Percentiles rank a stretch among this genome's conserved stretches.
Evolutionary conservation across 2,113 vertebrate species (phyloP).

Genomic region (Poecile atricapillus): DNA sequence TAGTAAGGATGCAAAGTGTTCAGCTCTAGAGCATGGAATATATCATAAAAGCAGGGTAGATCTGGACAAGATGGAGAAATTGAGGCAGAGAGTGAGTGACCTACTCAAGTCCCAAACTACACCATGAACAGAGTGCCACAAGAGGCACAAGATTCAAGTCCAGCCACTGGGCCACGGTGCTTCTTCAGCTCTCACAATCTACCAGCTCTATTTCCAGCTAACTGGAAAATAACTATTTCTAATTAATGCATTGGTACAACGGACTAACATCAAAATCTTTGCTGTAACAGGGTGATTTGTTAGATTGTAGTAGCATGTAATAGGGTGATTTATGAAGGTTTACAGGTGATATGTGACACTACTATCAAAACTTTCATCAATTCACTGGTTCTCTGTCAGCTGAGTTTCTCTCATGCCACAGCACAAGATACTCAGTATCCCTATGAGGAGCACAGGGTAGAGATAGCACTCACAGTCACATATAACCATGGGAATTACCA

Average conservation of each 20-base stretch:
- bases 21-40: neutral
- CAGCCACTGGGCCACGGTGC: neutral
- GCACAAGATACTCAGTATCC: accelerated
- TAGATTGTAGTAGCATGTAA: neutral
- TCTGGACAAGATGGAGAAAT: neutral
- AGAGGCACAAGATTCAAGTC: neutral
- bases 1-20: neutral
- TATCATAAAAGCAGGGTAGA: neutral
- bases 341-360: neutral
- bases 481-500: neutral
- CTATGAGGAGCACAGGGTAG: neutral
- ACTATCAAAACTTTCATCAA: neutral
- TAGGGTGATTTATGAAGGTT: neutral
- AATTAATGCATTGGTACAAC: neutral
- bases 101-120: neutral
- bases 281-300: neutral
- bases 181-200: neutral
- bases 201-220: neutral
- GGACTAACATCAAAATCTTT: neutral
- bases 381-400: neutral
- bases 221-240: neutral
- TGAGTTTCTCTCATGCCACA: neutral
- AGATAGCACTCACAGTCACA: neutral
- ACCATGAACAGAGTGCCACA: neutral
- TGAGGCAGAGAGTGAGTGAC: neutral